These are phyloP conservation scores for Brachyopa scutellaris DNA, from an alignment of 2,888 invertebrate genomes.

Conservation along the genomic window DNA sequence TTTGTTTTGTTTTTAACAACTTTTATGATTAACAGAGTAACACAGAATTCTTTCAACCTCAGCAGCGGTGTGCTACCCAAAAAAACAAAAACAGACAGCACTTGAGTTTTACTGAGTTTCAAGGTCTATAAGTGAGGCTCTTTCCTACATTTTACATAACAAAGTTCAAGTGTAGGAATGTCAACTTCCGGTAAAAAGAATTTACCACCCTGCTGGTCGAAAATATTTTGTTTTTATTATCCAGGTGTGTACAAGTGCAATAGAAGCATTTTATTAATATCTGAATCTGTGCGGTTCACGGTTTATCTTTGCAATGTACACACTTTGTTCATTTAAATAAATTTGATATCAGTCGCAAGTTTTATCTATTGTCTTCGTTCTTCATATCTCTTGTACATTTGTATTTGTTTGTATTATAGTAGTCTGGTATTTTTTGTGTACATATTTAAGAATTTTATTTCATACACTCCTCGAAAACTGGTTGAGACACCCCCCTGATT, in stretches of 20 bases:
- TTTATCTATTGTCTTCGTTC: not conserved
- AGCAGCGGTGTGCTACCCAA: not conserved
- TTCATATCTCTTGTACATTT: too few species aligned
- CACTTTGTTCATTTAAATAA: not conserved
- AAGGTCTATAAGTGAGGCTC: constrained; percentile 9
- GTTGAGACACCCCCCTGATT: too few species aligned
- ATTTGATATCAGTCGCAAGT: not conserved
- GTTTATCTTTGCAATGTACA: not conserved
- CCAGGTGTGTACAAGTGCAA: not conserved
- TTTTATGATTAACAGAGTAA: not conserved
- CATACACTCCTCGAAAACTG: too few species aligned
- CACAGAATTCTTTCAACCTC: constrained; percentile 1
- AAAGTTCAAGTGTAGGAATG: constrained; percentile 16
- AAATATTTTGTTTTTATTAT: not conserved
- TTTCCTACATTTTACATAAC: not conserved
- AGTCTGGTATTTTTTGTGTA: too few species aligned
- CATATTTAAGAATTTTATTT: too few species aligned
- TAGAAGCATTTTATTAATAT: not conserved
- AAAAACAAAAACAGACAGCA: not conserved
- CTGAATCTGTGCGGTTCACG: not conserved
- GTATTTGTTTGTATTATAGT: too few species aligned
- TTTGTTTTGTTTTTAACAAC: not conserved
- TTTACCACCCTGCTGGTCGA: not conserved
- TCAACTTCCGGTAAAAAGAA: too few species aligned
- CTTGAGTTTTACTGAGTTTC: not conserved